Evolutionary conservation across 2,797 vertebrate species (phyloP).

Genomic region (Thripadectes ignobilis): DNA sequence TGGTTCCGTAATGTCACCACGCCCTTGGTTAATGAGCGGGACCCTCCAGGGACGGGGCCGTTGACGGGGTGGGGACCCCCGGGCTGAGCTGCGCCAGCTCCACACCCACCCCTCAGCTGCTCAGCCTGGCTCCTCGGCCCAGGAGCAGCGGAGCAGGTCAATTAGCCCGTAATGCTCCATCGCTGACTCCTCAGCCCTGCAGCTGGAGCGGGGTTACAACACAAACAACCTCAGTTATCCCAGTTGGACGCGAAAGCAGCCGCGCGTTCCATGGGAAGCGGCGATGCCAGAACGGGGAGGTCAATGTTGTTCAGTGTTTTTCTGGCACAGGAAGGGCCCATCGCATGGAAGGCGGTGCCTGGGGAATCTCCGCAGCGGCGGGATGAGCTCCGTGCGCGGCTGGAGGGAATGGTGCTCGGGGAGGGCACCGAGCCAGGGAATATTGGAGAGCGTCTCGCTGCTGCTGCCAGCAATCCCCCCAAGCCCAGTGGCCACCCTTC

Average conservation of each 20-base stretch:
- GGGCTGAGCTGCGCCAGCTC: background rate
- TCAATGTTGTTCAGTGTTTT: conserved; percentile 34
- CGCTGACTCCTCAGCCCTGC: background rate
- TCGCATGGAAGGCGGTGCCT: conserved; percentile 48
- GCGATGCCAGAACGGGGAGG: conserved; percentile 56
- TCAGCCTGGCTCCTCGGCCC: background rate
- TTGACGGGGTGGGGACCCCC: conserved; percentile 36
- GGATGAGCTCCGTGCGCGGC: conserved; percentile 18
- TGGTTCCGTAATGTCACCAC: background rate
- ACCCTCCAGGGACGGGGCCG: background rate
- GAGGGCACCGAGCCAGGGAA: conserved; percentile 43
- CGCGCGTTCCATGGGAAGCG: conserved; percentile 40
- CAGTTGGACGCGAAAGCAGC: conserved; percentile 33
- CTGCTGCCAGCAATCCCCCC: background rate
- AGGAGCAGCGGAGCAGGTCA: background rate
- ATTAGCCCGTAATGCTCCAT: background rate
- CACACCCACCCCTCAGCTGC: conserved; percentile 54
- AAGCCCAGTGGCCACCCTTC: conserved; percentile 22
- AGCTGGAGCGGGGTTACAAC: conserved; percentile 18
- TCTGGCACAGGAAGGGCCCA: conserved; percentile 18
- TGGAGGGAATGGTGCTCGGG: conserved; percentile 30
- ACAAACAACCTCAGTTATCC: conserved; percentile 29
- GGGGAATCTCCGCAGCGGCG: conserved; percentile 15
- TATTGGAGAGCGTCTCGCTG: background rate
- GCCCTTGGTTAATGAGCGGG: background rate